phyloP scores from a whole-genome alignment of 2,797 vertebrate species.

The Delichon dasypus region DNA sequence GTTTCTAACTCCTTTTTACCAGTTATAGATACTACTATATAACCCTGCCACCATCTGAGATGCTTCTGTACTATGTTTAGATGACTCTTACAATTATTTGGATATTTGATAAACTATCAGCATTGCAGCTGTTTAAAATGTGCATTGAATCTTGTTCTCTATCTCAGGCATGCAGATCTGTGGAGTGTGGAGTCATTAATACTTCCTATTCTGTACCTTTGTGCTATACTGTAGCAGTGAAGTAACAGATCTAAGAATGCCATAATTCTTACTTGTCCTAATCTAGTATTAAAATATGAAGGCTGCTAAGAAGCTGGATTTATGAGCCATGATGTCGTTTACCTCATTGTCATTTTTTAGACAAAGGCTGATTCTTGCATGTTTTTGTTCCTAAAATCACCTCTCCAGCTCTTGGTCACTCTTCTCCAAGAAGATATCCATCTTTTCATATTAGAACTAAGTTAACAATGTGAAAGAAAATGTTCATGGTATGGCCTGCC shows the following conservation, averaged over 20 bases:
- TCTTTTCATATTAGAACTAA: background rate
- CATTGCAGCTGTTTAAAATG: background rate
- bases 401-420: background rate
- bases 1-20: background rate
- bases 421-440: background rate
- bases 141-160: background rate
- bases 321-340: background rate
- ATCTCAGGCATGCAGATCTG: background rate
- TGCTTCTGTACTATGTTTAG: background rate
- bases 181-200: background rate
- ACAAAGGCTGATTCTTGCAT: background rate
- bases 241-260: background rate
- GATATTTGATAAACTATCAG: background rate
- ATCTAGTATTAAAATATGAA: constrained; percentile 1
- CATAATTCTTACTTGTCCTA: background rate
- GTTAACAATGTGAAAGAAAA: background rate
- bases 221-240: background rate
- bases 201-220: background rate
- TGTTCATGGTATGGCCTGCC: background rate
- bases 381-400: background rate
- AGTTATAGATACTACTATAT: background rate
- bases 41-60: background rate
- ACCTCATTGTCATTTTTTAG: background rate
- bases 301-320: background rate
- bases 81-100: background rate